Evolutionary conservation across 2,113 vertebrate genomes (phyloP).

Genomic region (Dromas ardeola): DNA sequence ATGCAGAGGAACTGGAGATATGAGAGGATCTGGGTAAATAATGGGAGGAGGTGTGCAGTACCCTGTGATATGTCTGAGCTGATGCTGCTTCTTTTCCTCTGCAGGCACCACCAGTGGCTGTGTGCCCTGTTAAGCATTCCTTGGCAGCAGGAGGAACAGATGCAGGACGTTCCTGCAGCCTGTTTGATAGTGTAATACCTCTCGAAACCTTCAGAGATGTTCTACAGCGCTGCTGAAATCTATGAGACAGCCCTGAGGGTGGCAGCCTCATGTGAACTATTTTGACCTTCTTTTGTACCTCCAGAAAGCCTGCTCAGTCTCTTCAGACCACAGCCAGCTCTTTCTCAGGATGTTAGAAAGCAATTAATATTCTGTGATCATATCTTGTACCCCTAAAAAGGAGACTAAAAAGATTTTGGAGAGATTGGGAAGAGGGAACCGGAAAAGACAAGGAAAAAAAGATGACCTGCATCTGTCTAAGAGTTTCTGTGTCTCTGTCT

Average conservation of each 20-base stretch:
- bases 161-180: constrained; percentile 23
- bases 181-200: background rate
- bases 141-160: constrained; percentile 49
- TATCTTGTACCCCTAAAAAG: background rate
- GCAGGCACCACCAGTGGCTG: background rate
- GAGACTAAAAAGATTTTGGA: background rate
- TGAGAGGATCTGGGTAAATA: background rate
- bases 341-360: background rate
- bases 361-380: background rate
- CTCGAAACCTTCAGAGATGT: constrained; percentile 19
- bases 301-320: background rate
- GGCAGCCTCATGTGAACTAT: background rate
- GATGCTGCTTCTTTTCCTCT: background rate
- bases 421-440: background rate
- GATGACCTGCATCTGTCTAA: background rate
- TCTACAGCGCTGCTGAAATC: background rate
- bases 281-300: constrained; percentile 9
- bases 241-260: background rate
- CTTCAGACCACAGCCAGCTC: background rate
- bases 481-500: background rate
- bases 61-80: background rate
- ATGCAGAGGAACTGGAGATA: background rate
- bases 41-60: background rate
- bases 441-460: background rate
- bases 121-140: constrained; percentile 22